Base-by-base conservation (phyloP, 2,888 invertebrate species). In the Xestia rhomboidea region DNA sequence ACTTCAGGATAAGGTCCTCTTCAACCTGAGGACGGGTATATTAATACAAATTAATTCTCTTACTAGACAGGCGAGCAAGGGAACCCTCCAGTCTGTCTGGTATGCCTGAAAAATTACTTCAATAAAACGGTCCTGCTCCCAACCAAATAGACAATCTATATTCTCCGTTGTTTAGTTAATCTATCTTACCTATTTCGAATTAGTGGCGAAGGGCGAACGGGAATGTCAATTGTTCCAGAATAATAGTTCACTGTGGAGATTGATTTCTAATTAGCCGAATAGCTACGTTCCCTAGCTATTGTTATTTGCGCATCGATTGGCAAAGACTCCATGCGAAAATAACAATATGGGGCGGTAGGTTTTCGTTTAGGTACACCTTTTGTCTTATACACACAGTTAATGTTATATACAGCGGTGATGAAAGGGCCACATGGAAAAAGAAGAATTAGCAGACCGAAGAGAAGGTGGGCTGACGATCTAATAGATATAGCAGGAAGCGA, bases 91-190 rank as follows among this genome's bases (percentile, higher is more conserved):
- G 67, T 73, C 76, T 15, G 76, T 69, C 82, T 82, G 76, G 82
- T 49, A 77, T 83, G 63, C 0, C 77, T 85, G 68, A 85, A 83
- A 85, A 85, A 85, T 83, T 73, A 62, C 64, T 46, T 73, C 64
- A 86, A 86, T 86, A 73, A 73, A 77, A 68, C 49, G 54, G 46
- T 60, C 51, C 15, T 44, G 10, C 46, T 67, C 54, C 62, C 6
- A 18, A 46, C 30, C 62, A 78, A 73, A 64, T 77, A 68, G 82
- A 76, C 82, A 30, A 75, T 77, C 60, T 64, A 73, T 70, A 60
- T 60, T 70, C 73, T 68, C 30, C 8, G 34, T 74, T 68, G 44
- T 73, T 82, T 76, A 69, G 41, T 34, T 71, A 68, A 68, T 81
- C 67, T 57, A 66, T 67, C 44, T 68, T 62, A 71, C 74, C 49